Base-by-base conservation (phyloP, 2,888 invertebrate species). In the Anthrax anthrax region DNA sequence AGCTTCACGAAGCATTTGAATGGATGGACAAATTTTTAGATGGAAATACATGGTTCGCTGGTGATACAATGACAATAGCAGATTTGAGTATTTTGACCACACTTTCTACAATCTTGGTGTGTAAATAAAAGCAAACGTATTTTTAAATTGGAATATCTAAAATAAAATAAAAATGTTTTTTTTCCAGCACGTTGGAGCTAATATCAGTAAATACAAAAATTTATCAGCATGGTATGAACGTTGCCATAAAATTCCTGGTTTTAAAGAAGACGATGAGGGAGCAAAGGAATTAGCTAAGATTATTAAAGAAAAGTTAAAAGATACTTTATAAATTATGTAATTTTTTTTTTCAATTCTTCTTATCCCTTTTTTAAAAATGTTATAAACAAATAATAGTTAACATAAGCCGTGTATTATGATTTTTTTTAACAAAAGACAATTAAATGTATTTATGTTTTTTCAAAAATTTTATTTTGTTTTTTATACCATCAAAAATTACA, bases 221-320 rank as follows among this genome's bases (percentile, higher is more conserved):
- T n/a, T 55, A 13, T 37, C 46, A 14, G 49, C 46, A n/a, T 81
- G 81, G 81, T 51, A 77, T 12, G 67, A 73, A 43, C 67, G 71
- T 47, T 80, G 80, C 58, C 64, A 70, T 27, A 55, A 64, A 18
- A 63, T 81, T 37, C 77, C 78, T 17, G 75, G 75, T 34, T 77
- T 71, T 57, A 62, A 61, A 29, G 76, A 78, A 60, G 80, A 79
- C 56, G 68, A 75, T 52, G 68, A 67, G 56, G 79, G 78, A 18
- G 78, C 78, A 14, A 70, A 72, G 54, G 53, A 58, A 34, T 78
- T 73, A 62, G 78, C 74, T 34, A 73, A 73, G 55, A 70, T 71
- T 37, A 75, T 79, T 0, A 72, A 65, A 55, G 74, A 71, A 53
- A 76, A 76, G 56, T 52, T 72, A 43, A 65, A 67, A 36, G 51